These are phyloP conservation scores for Bos javanicus DNA, from an alignment of 2,113 vertebrate genomes.

Conservation along the genomic window DNA sequence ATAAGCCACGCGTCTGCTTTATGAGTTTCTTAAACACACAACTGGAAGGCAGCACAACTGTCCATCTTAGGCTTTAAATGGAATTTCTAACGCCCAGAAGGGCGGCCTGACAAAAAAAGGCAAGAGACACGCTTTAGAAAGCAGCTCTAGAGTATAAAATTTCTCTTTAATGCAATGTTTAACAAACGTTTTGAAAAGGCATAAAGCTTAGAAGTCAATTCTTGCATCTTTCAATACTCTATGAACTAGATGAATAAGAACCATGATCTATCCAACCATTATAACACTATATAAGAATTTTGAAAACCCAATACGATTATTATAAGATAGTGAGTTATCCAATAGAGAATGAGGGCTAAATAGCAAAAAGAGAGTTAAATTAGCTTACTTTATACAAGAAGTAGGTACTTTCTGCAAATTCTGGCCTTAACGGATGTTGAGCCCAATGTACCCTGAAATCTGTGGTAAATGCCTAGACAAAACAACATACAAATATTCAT, in stretches of 20 bases:
- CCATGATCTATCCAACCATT: not conserved
- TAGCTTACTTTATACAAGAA: conserved; percentile 96
- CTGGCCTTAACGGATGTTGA: conserved; percentile 96
- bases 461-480: conserved; percentile 95
- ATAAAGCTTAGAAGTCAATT: not conserved
- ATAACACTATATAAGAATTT: not conserved
- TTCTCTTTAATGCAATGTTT: not conserved
- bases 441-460: conserved; percentile 99
- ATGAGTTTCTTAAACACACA: not conserved
- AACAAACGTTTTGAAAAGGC: conserved; percentile 21
- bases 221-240: not conserved
- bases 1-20: not conserved
- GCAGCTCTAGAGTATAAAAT: not conserved
- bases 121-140: conserved; percentile 28
- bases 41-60: not conserved
- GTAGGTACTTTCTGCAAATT: conserved; percentile 99
- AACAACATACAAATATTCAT: conserved; percentile 22
- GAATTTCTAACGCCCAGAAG: conserved; percentile 11
- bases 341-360: not conserved
- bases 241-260: not conserved
- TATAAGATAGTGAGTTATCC: not conserved
- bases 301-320: not conserved
- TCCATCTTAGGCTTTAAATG: not conserved
- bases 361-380: not conserved
- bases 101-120: not conserved